These are phyloP conservation scores for Zaprionus africanus DNA, from an alignment of 1,140 invertebrate species.

Conservation along the genomic window DNA sequence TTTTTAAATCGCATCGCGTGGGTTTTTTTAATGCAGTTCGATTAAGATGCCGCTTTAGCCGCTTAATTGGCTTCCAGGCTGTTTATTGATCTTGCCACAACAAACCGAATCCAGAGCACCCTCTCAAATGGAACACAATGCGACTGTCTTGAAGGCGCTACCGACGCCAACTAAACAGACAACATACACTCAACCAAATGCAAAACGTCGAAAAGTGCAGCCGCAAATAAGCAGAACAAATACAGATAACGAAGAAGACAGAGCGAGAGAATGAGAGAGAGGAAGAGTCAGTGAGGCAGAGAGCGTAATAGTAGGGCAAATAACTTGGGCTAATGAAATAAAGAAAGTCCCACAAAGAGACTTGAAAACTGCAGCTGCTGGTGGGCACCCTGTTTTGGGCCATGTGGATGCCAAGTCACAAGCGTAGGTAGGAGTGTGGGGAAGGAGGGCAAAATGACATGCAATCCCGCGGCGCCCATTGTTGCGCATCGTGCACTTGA, in stretches of 20 bases:
- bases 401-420: constrained; percentile 66
- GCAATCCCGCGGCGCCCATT: constrained; percentile 64
- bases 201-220: constrained; percentile 33
- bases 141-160: constrained; percentile 40
- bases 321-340: constrained; percentile 35
- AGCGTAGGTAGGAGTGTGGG: neutral
- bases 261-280: constrained; percentile 2
- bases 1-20: constrained; percentile 6
- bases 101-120: neutral
- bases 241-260: constrained; percentile 8
- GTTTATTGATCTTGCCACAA: constrained; percentile 32
- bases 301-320: constrained; percentile 33
- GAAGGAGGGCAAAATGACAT: constrained; percentile 42
- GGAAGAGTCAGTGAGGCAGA: neutral
- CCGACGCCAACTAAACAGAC: constrained; percentile 36
- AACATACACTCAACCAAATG: constrained; percentile 25
- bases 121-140: constrained; percentile 12
- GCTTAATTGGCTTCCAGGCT: constrained; percentile 18
- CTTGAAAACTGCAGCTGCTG: neutral
- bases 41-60: constrained; percentile 19
- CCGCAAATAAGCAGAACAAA: constrained; percentile 20
- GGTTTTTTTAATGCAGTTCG: constrained; percentile 19
- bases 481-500: constrained; percentile 73
- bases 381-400: constrained; percentile 12
- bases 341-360: constrained; percentile 25